Evolutionary conservation across 1,140 invertebrate genomes (phyloP).

Genomic region (Fragariocoptes setiger): DNA sequence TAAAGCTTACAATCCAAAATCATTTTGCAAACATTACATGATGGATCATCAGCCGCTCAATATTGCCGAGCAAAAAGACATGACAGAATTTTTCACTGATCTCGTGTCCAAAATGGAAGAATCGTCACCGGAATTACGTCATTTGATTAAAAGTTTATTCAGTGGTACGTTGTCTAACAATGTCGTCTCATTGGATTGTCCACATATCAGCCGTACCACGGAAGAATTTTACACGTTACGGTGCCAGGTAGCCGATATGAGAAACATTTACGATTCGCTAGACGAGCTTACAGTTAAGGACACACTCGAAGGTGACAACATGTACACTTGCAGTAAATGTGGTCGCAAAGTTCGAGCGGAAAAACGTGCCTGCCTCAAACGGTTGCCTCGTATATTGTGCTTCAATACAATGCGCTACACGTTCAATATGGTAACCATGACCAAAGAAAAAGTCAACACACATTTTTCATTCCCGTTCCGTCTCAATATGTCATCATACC

Average conservation of each 20-base stretch:
- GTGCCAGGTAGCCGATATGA: conserved; percentile 80
- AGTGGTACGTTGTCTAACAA: conserved; percentile 74
- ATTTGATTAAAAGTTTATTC: conserved; percentile 58
- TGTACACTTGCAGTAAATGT: conserved; percentile 84
- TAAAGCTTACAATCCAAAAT: conserved; percentile 71
- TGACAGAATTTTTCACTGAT: conserved; percentile 92
- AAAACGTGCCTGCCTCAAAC: conserved; percentile 74
- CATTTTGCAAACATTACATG: conserved; percentile 78
- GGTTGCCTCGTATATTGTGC: conserved; percentile 60
- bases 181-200: conserved; percentile 69
- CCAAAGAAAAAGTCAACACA: conserved; percentile 84
- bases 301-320: conserved; percentile 77
- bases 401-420: conserved; percentile 95
- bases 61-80: conserved; percentile 84
- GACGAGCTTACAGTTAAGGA: conserved; percentile 87
- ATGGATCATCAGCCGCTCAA: conserved; percentile 85
- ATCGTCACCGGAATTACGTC: conserved; percentile 66
- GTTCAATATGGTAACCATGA: conserved; percentile 87
- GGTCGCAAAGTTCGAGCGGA: conserved; percentile 73
- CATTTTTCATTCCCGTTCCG: conserved; percentile 81
- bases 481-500: conserved; percentile 71
- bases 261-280: conserved; percentile 67
- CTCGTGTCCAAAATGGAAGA: conserved; percentile 78
- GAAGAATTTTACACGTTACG: conserved; percentile 86
- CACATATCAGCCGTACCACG: conserved; percentile 61